phyloP scores from a whole-genome alignment of 2,888 invertebrate species.

The Cactoblastis cactorum region DNA sequence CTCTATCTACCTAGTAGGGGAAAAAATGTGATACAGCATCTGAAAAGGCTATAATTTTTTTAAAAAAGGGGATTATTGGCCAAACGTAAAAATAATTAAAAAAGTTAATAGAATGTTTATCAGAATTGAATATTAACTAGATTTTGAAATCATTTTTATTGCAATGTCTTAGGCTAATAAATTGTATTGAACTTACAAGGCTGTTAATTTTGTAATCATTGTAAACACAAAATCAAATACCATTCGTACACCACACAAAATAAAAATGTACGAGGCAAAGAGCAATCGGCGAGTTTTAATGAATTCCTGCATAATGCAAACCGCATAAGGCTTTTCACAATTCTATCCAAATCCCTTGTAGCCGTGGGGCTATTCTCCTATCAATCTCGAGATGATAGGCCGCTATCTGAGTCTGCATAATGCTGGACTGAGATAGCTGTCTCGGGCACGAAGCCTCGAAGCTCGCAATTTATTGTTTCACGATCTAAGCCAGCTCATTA shows the following conservation, averaged over 20 bases:
- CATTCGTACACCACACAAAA: neutral
- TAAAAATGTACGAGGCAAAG: conserved; percentile 8
- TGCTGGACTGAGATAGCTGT: conserved; percentile 75
- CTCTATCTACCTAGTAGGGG: too few species aligned
- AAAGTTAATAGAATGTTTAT: too few species aligned
- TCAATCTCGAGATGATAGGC: conserved; percentile 78
- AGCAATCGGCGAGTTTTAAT: conserved; percentile 40
- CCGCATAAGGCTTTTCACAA: conserved; percentile 49
- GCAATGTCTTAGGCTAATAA: too few species aligned
- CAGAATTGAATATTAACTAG: too few species aligned
- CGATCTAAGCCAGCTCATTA: conserved; percentile 77
- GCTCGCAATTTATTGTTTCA: conserved; percentile 80
- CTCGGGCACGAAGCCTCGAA: conserved; percentile 77
- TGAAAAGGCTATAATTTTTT: too few species aligned
- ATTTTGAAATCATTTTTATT: too few species aligned
- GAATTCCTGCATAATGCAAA: conserved; percentile 50
- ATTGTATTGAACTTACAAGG: neutral
- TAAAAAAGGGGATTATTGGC: too few species aligned
- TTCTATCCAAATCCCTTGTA: conserved; percentile 57
- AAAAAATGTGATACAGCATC: too few species aligned
- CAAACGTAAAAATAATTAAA: too few species aligned
- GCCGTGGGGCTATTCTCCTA: conserved; percentile 75
- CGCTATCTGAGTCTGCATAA: conserved; percentile 72
- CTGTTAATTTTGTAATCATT: neutral
- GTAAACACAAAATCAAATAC: neutral